These are phyloP conservation scores for Tachina fera DNA, from an alignment of 2,888 invertebrate genomes.

Conservation along the genomic window DNA sequence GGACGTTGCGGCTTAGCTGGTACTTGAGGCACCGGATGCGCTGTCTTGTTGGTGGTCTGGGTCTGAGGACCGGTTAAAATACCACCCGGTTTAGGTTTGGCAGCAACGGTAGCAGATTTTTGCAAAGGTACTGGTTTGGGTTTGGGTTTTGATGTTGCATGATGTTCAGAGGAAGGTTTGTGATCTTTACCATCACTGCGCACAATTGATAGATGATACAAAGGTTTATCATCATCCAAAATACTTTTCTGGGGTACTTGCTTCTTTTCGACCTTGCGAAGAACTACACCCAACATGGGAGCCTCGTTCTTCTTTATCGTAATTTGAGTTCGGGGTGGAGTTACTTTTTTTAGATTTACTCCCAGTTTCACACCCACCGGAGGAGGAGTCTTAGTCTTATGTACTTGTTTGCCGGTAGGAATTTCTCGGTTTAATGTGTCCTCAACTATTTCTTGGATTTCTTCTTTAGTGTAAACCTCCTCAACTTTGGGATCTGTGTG, in stretches of 20 bases:
- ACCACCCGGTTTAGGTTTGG: slow-evolving; percentile 78
- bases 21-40: slow-evolving; percentile 67
- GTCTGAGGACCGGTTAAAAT: slow-evolving; percentile 78
- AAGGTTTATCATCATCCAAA: slow-evolving; percentile 81
- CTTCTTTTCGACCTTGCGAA: slow-evolving; percentile 82
- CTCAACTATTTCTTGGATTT: slow-evolving; percentile 73
- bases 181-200: slow-evolving; percentile 79
- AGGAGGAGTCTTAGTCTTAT: slow-evolving; percentile 81
- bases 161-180: slow-evolving; percentile 76
- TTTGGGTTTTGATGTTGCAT: slow-evolving; percentile 77
- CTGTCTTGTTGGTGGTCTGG: slow-evolving; percentile 72
- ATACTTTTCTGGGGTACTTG: slow-evolving; percentile 81
- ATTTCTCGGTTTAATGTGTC: slow-evolving; percentile 76
- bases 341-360: slow-evolving; percentile 80
- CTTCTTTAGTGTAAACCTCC: slow-evolving; percentile 69
- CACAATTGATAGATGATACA: slow-evolving; percentile 82
- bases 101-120: slow-evolving; percentile 74
- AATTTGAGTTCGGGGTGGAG: slow-evolving; percentile 79
- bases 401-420: slow-evolving; percentile 77
- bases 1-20: slow-evolving; percentile 76
- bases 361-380: slow-evolving; percentile 81
- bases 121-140: slow-evolving; percentile 74
- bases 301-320: slow-evolving; percentile 80
- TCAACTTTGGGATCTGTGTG: slow-evolving; percentile 76
- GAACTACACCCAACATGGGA: slow-evolving; percentile 82